Evolutionary conservation across 2,797 vertebrate species (phyloP).

Genomic region (Pitangus sulphuratus): DNA sequence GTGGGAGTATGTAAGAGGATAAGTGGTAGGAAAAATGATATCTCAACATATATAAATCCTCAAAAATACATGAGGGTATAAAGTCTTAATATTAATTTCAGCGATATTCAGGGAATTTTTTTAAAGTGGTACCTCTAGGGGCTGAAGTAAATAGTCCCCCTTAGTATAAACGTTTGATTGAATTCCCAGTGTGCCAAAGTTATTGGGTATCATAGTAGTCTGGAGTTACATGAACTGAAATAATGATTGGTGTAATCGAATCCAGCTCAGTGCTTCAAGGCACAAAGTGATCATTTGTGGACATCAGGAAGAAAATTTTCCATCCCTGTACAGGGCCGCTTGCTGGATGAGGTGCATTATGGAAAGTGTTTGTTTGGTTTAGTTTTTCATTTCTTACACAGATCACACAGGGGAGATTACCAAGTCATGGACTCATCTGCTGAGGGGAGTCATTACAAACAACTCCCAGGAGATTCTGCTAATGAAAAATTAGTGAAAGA

Average conservation of each 20-base stretch:
- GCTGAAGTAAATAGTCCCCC: slow-evolving; percentile 67
- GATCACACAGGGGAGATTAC: not conserved
- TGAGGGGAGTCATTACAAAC: not conserved
- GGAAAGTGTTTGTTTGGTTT: not conserved
- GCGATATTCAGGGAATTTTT: slow-evolving; percentile 49
- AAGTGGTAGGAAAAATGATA: slow-evolving; percentile 68
- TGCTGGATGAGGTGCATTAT: not conserved
- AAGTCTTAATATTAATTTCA: slow-evolving; percentile 72
- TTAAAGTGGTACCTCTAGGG: slow-evolving; percentile 62
- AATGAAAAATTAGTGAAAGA: not conserved
- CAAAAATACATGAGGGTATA: slow-evolving; percentile 72
- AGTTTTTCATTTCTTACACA: not conserved
- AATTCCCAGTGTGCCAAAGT: slow-evolving; percentile 65
- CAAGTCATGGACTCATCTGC: not conserved
- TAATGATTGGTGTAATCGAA: slow-evolving; percentile 51
- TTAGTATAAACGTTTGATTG: slow-evolving; percentile 68
- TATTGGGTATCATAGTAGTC: slow-evolving; percentile 50
- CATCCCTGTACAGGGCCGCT: not conserved
- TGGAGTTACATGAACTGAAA: slow-evolving; percentile 57
- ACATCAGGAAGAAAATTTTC: slow-evolving; percentile 9
- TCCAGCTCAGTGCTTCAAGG: slow-evolving; percentile 25
- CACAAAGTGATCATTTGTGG: slow-evolving; percentile 6
- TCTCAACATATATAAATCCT: slow-evolving; percentile 69
- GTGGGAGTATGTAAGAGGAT: slow-evolving; percentile 68
- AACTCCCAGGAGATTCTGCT: not conserved